Evolutionary conservation across 1,140 invertebrate genomes (phyloP).

Genomic region (Lepidotrigona ventralis): DNA sequence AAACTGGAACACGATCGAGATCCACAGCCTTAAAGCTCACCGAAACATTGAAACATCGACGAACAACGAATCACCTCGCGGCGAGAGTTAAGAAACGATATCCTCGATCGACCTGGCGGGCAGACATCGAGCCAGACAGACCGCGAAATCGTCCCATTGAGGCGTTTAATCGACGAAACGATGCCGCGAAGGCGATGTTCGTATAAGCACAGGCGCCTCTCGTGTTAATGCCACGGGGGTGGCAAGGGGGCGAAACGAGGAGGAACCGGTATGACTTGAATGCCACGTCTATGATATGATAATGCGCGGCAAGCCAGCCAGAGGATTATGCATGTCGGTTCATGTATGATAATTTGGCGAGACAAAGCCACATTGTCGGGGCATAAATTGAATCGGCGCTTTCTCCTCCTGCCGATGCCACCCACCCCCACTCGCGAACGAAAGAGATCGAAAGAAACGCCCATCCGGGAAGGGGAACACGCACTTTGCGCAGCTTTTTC

Average conservation of each 20-base stretch:
- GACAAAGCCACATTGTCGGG: constrained; percentile 78
- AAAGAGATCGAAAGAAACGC: constrained; percentile 52
- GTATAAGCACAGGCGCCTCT: constrained; percentile 70
- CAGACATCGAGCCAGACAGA: constrained; percentile 38
- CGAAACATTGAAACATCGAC: neutral
- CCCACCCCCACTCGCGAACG: constrained; percentile 51
- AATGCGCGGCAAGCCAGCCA: constrained; percentile 59
- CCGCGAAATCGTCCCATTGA: constrained; percentile 51
- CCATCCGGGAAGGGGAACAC: constrained; percentile 39
- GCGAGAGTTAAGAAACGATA: neutral
- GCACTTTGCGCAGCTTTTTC: constrained; percentile 42
- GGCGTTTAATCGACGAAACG: constrained; percentile 55
- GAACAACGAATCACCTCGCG: neutral
- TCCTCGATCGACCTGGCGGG: constrained; percentile 11
- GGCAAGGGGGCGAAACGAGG: neutral
- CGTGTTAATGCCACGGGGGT: constrained; percentile 56
- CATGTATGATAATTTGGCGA: constrained; percentile 77
- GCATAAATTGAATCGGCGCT: constrained; percentile 76
- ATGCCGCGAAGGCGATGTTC: constrained; percentile 35
- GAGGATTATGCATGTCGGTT: constrained; percentile 71
- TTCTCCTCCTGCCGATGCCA: constrained; percentile 23
- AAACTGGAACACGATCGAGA: too few species aligned
- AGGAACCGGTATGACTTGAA: constrained; percentile 68
- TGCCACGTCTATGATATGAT: constrained; percentile 74
- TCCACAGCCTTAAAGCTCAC: neutral